Conservation (phyloP, 2,113 vertebrate species). For the Lophochroa leadbeateri region DNA sequence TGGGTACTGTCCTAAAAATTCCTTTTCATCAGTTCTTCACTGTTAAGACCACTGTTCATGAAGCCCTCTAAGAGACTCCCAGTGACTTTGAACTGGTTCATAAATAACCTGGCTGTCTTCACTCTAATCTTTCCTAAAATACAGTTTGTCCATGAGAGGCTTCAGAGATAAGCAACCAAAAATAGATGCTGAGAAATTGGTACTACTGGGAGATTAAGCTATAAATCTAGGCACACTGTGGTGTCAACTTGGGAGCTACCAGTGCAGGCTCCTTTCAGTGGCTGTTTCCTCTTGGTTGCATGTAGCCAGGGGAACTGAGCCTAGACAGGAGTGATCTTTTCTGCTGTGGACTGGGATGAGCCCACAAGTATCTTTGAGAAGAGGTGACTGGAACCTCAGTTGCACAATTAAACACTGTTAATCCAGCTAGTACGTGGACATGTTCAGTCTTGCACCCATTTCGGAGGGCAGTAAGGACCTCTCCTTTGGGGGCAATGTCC, state of each 20-base stretch:
- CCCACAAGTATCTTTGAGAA: too few species aligned
- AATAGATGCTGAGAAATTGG: background rate
- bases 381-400: background rate
- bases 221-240: background rate
- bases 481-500: background rate
- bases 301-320: background rate
- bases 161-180: background rate
- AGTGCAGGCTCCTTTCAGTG: background rate
- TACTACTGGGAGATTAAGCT: background rate
- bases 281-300: background rate
- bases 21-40: background rate
- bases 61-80: too few species aligned
- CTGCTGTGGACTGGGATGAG: background rate
- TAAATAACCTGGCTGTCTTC: background rate
- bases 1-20: background rate
- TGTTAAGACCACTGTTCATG: background rate
- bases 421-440: fast-evolving
- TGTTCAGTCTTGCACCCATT: fast-evolving
- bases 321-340: fast-evolving
- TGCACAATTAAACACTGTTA: fast-evolving
- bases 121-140: background rate
- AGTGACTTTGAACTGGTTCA: background rate
- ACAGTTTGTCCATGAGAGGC: fast-evolving
- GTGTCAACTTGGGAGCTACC: too few species aligned
- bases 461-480: fast-evolving